Evolutionary conservation across 2,888 invertebrate species (phyloP), one percentile per base, ranked within the genome.

Genomic region (Drosophila ustulata): DNA sequence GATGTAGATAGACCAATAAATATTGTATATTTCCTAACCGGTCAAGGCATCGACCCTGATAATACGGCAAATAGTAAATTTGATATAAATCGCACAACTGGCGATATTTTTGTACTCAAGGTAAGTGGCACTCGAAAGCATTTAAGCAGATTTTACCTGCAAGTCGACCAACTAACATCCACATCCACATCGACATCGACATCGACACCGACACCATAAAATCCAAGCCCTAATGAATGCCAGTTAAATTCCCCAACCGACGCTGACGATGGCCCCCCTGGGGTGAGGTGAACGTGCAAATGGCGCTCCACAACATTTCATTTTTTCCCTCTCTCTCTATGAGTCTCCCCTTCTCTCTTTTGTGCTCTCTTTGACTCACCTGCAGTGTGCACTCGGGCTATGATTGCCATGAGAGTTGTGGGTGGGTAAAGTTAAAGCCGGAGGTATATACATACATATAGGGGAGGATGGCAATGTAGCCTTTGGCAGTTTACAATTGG

Each of bases 51-150:
- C 89, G 98, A 98, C 93, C 96, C 97, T 41, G 97, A 98, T 92
- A 98, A 98, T 93, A 97, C 97, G 61, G 96, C 97, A 78, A 98
- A 98, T 93, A 97, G 97, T 93, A 98, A 98, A 94, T 99, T 99
- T 92, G 98, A 98, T 93, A 98, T 99, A 90, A 98, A 98, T 93
- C 95, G 98, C 75, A 98, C 98, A 39, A 97, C 97, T 4, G 99
- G 98, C 78, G 97, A 98, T 93, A 98, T 99, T 93, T 98, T 96
- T 93, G 98, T 98, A 28, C 94, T 98, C 49, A 98, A 98, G 96
- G 98, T 98, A 93, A 94, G 93, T 93, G 67, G 50, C 71, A 62
- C 58, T 65, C 46, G 26, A 37, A 9, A 11, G 46, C 39, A 39
- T 49, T 71, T 59, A 66, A 72, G 64, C 72, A 49, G 61, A 70